Percentiles rank a stretch among this genome's conserved stretches.
Evolutionary conservation across 2,797 vertebrate species (phyloP).

Genomic region (Macropodus opercularis): DNA sequence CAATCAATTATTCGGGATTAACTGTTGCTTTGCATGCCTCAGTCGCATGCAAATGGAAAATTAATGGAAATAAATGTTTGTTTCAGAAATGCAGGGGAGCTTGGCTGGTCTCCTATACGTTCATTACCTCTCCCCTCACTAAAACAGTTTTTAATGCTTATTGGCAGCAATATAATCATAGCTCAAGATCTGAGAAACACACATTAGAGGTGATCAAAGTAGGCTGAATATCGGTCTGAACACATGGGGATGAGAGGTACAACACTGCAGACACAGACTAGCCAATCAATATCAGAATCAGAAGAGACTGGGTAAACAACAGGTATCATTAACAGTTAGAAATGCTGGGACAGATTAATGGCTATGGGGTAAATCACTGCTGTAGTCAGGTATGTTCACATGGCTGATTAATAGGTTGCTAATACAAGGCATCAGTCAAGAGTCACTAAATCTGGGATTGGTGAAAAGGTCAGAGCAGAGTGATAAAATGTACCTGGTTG

Average conservation of each 20-base stretch:
- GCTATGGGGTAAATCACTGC: slow-evolving; percentile 31
- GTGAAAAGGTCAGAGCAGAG: slow-evolving; percentile 32
- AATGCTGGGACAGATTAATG: slow-evolving; percentile 20
- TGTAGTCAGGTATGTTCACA: slow-evolving; percentile 25
- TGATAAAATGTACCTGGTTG: slow-evolving; percentile 88
- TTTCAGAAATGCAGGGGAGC: slow-evolving; percentile 50
- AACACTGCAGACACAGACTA: slow-evolving; percentile 12
- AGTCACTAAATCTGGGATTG: slow-evolving; percentile 45
- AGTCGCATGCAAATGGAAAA: slow-evolving; percentile 69
- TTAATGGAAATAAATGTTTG: slow-evolving; percentile 50
- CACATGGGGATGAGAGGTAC: slow-evolving; percentile 17
- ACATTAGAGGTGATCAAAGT: slow-evolving; percentile 4
- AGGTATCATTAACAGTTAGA: slow-evolving; percentile 30
- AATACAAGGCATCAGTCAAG: slow-evolving; percentile 40
- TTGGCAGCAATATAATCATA: background rate
- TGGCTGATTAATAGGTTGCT: slow-evolving; percentile 48
- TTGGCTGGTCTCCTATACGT: slow-evolving; percentile 21
- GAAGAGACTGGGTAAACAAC: slow-evolving; percentile 12
- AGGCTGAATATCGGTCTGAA: slow-evolving; percentile 6
- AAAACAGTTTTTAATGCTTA: slow-evolving; percentile 19
- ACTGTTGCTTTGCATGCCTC: slow-evolving; percentile 72
- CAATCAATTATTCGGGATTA: slow-evolving; percentile 56
- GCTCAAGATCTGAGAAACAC: slow-evolving; percentile 5
- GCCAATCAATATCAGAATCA: slow-evolving; percentile 26
- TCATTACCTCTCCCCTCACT: slow-evolving; percentile 35